Evolutionary conservation across 2,888 invertebrate species (phyloP).

Genomic region (Euzetes globulus): DNA sequence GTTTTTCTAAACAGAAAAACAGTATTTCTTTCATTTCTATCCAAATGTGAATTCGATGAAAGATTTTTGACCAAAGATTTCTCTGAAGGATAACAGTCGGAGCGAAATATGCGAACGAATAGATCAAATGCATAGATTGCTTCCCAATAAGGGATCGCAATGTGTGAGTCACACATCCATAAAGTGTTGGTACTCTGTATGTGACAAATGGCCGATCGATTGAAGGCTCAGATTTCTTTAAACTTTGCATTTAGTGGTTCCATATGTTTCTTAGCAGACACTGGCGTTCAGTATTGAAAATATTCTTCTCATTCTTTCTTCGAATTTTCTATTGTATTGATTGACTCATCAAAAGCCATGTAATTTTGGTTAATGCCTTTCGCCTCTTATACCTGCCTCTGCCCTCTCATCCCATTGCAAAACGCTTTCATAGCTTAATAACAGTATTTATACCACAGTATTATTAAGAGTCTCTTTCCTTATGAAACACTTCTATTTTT

Average conservation of each 20-base stretch:
- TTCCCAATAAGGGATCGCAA: not conserved
- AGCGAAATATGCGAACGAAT: not conserved
- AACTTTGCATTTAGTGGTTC: not conserved
- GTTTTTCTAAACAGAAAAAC: not conserved
- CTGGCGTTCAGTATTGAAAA: not conserved
- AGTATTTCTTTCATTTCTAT: not conserved
- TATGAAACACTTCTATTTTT: not conserved
- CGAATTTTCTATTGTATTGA: not conserved
- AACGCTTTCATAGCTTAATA: conserved; percentile 1
- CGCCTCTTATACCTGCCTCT: not conserved
- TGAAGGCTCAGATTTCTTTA: not conserved
- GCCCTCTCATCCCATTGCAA: not conserved
- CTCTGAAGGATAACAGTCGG: not conserved
- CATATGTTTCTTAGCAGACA: not conserved
- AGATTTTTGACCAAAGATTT: not conserved
- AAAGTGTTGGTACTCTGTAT: not conserved
- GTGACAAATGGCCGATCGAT: not conserved
- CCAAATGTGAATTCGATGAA: not conserved
- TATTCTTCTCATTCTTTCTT: not conserved
- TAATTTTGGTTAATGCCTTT: not conserved
- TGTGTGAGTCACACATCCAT: not conserved
- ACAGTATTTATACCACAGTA: not conserved
- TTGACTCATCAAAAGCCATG: conserved; percentile 1
- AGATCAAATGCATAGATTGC: not conserved
- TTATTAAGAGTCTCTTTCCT: not conserved